phyloP scores from a whole-genome alignment of 2,113 vertebrate genomes.

The Saccopteryx bilineata region DNA sequence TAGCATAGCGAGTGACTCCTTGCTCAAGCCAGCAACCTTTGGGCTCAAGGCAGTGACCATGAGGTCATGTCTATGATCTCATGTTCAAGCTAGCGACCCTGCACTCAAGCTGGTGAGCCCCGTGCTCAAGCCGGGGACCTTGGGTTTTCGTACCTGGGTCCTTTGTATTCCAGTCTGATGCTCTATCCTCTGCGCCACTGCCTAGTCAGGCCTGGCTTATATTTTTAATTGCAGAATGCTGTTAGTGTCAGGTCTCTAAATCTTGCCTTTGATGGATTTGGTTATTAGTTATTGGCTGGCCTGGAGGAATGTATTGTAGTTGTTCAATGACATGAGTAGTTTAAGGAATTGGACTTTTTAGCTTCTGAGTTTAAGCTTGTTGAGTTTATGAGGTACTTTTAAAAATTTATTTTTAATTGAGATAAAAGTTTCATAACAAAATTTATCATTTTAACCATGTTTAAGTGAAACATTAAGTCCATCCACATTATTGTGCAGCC shows the following conservation, averaged over 20 bases:
- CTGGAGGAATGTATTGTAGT: neutral
- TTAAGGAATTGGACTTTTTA: neutral
- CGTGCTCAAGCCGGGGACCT: no score
- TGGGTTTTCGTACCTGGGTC: no score
- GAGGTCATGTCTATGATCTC: no score
- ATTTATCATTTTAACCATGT: neutral
- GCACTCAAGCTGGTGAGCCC: no score
- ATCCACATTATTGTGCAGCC: neutral
- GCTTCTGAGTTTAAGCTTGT: neutral
- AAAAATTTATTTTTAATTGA: slow-evolving; percentile 5
- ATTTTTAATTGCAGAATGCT: neutral
- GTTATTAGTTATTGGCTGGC: neutral
- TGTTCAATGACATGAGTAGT: neutral
- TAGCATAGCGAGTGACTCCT: no score
- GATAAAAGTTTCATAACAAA: neutral
- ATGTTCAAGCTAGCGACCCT: no score
- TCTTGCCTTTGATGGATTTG: neutral
- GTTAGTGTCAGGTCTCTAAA: neutral
- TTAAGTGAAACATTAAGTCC: neutral
- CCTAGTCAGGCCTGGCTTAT: neutral
- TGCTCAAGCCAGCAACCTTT: no score
- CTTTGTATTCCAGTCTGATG: no score
- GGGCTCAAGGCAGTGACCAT: no score
- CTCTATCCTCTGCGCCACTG: no score
- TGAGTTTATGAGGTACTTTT: neutral